Evolutionary conservation across 2,113 vertebrate genomes (phyloP).

Genomic region (rat (Rattus norvegicus)): GRCr8 NC_086036.1:29998001-29998500

Average conservation of each 20-base stretch:
- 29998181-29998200: not conserved
- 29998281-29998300: not conserved
- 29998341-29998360: not conserved
- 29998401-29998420: not conserved
- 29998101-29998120: not conserved
- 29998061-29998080: not conserved
- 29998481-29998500: not conserved
- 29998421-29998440: not conserved
- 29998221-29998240: not conserved
- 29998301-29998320: not conserved
- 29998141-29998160: not conserved
- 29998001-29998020: not conserved
- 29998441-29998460: not conserved
- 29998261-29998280: not conserved
- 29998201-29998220: not conserved
- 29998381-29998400: not conserved
- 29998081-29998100: not conserved
- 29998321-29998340: not conserved
- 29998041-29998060: conserved; percentile 12
- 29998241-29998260: not conserved
- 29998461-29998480: not conserved
- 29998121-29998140: not conserved
- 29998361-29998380: not conserved
- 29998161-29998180: not conserved
- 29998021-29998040: not conserved